Evolutionary conservation across 2,113 vertebrate genomes (phyloP).

Genomic region (Hippotragus niger): DNA sequence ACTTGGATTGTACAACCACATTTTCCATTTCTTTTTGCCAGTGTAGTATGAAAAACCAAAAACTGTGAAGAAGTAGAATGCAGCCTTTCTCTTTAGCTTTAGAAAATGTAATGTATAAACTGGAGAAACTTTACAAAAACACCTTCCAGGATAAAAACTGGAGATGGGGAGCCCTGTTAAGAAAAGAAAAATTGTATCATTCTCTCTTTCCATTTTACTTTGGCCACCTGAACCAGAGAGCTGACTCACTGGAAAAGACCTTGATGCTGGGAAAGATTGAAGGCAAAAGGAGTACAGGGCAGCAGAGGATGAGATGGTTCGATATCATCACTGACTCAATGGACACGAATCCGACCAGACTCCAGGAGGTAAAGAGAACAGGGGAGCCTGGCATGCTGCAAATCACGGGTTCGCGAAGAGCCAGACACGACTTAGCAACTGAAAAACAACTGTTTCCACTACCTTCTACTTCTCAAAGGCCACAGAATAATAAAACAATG

Average conservation of each 20-base stretch:
- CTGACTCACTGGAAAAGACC: background rate
- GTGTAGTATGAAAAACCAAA: background rate
- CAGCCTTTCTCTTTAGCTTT: background rate
- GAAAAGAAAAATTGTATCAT: background rate
- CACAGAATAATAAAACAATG: background rate
- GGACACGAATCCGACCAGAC: background rate
- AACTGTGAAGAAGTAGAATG: background rate
- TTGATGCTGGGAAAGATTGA: background rate
- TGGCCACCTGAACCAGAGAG: background rate
- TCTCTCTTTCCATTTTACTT: background rate
- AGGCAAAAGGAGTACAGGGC: background rate
- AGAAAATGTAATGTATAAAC: background rate
- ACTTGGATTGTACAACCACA: background rate
- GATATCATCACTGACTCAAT: background rate
- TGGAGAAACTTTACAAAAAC: background rate
- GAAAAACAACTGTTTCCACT: background rate
- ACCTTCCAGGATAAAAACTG: background rate
- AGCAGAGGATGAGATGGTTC: background rate
- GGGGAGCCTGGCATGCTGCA: background rate
- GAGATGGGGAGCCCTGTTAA: background rate
- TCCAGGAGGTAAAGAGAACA: background rate
- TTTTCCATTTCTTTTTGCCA: background rate
- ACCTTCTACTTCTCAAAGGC: background rate
- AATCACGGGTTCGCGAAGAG: accelerated
- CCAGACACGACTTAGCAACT: background rate